Base-by-base conservation (phyloP, 1,140 invertebrate species). In the Theocolax elegans region DNA sequence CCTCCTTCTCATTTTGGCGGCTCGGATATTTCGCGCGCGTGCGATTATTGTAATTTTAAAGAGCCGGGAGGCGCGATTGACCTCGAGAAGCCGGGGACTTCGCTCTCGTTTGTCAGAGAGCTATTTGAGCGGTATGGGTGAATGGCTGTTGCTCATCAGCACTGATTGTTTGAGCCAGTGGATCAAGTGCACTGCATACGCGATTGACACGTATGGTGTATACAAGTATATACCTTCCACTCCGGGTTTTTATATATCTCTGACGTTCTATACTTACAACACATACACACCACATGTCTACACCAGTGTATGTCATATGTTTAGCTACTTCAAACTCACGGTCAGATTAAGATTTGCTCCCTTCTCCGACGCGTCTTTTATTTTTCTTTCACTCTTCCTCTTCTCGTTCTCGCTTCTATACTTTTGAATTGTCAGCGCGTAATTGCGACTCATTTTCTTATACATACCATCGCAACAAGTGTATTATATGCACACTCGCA, bases 41-140 rank as follows among this genome's bases (percentile, higher is more conserved):
- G 31, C 7, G 58, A 74, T 75, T 74, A 75, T 74, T 71, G 68
- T 75, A 68, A 75, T 73, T 77, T 77, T 74, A 74, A 74, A 73
- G 71, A 75, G 72, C 65, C 67, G 67, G 60, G 60, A 72, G 63
- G 67, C 71, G 72, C 74, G 74, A 75, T 72, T 74, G 74, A 76
- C 76, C 76, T 77, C 73, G 73, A 74, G 70, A 21, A 2, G 38
- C 7, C 10, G 38, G 49, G 69, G 75, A 73, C 67, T 75, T 68
- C 59, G 67, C 68, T 74, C 69, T 69, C 54, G 72, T 67, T 67
- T 76, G 72, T 76, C 74, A 71, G 67, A 74, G 72, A 74, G 58
- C 67, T 71, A 53, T 72, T 74, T 73, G 73, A 74, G 60, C 49
- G 29, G 53, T 71, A 76, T 73, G 75, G 68, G 67, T 71, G 72